Evolutionary conservation across 1,140 invertebrate species (phyloP).

Genomic region (Chlorops oryzae): DNA sequence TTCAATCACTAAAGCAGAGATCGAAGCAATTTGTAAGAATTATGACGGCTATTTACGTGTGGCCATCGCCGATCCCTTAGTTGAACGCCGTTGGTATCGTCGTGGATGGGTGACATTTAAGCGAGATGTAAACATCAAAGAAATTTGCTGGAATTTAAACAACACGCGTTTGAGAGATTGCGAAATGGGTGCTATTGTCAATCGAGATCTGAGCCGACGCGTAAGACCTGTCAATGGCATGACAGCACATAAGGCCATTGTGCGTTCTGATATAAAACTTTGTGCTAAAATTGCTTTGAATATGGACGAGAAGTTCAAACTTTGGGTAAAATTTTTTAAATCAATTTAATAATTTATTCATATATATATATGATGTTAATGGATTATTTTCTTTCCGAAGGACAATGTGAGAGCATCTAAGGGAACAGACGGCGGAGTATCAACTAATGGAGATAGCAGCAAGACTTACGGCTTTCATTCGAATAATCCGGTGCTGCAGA

Average conservation of each 20-base stretch:
- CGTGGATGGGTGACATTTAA: constrained; percentile 98
- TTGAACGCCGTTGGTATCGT: constrained; percentile 90
- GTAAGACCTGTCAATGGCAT: constrained; percentile 90
- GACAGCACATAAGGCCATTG: constrained; percentile 83
- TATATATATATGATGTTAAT: too few species aligned
- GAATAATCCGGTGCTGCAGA: constrained; percentile 91
- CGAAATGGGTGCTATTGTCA: constrained; percentile 90
- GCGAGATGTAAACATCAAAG: constrained; percentile 95
- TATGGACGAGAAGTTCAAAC: constrained; percentile 74
- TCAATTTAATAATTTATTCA: too few species aligned
- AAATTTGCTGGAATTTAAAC: constrained; percentile 98
- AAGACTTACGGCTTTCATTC: constrained; percentile 74
- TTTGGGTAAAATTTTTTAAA: constrained; percentile 76
- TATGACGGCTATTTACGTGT: constrained; percentile 95
- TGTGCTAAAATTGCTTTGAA: constrained; percentile 93
- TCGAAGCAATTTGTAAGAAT: constrained; percentile 92
- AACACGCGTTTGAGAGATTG: constrained; percentile 80
- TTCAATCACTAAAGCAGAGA: constrained; percentile 92
- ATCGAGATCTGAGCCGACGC: constrained; percentile 85
- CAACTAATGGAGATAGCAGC: background rate
- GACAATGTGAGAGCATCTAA: too few species aligned
- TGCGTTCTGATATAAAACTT: constrained; percentile 87
- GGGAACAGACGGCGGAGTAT: too few species aligned
- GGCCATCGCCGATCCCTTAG: constrained; percentile 92
- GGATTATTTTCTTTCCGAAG: too few species aligned